Evolutionary conservation across 2,888 invertebrate species (phyloP).

Genomic region (Ptychoptera contaminata): DNA sequence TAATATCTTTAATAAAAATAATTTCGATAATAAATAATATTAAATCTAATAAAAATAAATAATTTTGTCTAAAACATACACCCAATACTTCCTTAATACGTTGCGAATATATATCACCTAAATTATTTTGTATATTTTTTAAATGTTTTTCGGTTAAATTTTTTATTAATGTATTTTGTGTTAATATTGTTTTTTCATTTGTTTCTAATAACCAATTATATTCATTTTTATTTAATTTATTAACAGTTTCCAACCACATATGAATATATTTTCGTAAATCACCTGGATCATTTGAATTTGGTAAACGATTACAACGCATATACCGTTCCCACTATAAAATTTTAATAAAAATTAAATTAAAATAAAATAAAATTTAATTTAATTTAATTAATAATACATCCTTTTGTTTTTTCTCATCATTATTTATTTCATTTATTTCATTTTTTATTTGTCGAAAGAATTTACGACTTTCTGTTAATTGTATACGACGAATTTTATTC

Average conservation of each 20-base stretch:
- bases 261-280: constrained; percentile 30
- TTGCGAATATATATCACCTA: constrained; percentile 27
- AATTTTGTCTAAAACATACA: constrained; percentile 14
- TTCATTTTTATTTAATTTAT: constrained; percentile 17
- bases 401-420: constrained; percentile 18
- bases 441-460: constrained; percentile 22
- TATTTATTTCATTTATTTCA: constrained; percentile 22
- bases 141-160: constrained; percentile 23
- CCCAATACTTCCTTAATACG: constrained; percentile 26
- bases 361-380: background rate
- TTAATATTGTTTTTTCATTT: constrained; percentile 27
- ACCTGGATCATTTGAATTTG: constrained; percentile 26
- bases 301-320: constrained; percentile 31
- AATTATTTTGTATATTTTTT: constrained; percentile 22
- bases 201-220: constrained; percentile 28
- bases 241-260: constrained; percentile 25
- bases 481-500: constrained; percentile 24
- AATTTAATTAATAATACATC: constrained; percentile 10
- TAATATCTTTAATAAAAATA: constrained; percentile 19
- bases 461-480: constrained; percentile 24
- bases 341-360: background rate
- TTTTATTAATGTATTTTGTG: constrained; percentile 23
- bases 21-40: background rate
- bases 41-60: background rate
- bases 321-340: constrained; percentile 24